These are phyloP conservation scores for Ianthella basta DNA, from an alignment of 37 sponge, comb jelly and placozoan genomes.

Conservation along the genomic window DNA sequence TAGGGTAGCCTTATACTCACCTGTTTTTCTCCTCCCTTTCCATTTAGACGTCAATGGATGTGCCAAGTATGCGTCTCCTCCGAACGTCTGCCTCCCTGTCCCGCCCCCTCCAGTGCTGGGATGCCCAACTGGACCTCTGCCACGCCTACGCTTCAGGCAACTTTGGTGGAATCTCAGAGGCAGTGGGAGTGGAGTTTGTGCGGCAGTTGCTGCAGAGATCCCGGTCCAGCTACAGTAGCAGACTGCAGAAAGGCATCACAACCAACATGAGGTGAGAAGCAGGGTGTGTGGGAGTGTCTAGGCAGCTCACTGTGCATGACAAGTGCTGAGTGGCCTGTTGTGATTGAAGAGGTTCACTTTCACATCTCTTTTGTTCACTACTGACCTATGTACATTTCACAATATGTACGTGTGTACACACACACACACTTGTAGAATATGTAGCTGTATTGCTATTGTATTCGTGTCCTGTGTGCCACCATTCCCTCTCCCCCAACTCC, in stretches of 20 bases:
- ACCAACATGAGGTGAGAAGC: constrained; percentile 52
- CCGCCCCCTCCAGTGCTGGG: constrained; percentile 20
- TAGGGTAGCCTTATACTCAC: neutral
- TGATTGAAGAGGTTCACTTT: neutral
- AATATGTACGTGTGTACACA: neutral
- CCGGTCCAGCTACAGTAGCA: constrained; percentile 14
- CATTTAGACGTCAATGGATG: neutral
- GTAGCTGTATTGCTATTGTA: too few relatives aligned
- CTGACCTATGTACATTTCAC: neutral
- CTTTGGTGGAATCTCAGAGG: constrained; percentile 55
- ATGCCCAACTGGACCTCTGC: constrained; percentile 69
- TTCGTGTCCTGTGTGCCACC: too few relatives aligned
- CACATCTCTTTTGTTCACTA: neutral
- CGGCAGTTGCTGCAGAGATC: constrained; percentile 36
- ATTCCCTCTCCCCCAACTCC: too few relatives aligned
- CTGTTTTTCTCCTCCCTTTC: too few relatives aligned
- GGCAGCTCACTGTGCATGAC: neutral
- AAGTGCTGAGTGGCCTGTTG: neutral
- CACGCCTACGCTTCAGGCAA: constrained; percentile 52
- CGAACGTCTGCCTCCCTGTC: constrained; percentile 25
- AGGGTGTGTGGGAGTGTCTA: neutral
- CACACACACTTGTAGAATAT: too few relatives aligned
- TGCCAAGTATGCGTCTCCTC: constrained; percentile 42
- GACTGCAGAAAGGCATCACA: constrained; percentile 40
- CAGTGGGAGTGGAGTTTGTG: constrained; percentile 45